phyloP scores from a whole-genome alignment of 2,888 invertebrate species.

The Eristalis arbustorum region DNA sequence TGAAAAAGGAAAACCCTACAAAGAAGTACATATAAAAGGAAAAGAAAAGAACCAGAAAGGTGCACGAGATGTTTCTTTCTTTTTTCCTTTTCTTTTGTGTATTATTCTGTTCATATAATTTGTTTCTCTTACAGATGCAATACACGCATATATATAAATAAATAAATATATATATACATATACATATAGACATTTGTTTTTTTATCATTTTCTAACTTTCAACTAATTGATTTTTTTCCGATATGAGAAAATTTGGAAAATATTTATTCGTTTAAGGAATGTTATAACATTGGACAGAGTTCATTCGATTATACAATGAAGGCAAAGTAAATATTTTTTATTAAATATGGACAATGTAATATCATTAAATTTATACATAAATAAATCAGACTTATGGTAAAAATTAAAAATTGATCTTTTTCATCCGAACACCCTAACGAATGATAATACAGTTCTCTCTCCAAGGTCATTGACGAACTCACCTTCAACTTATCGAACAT shows the following conservation, averaged over 20 bases:
- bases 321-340: slow-evolving; percentile 67
- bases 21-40: slow-evolving; percentile 17
- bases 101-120: slow-evolving; percentile 50
- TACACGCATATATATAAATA: slow-evolving; percentile 5
- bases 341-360: slow-evolving; percentile 69
- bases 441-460: too few species aligned
- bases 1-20: slow-evolving; percentile 7
- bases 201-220: background rate
- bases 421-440: too few species aligned
- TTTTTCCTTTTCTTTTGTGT: slow-evolving; percentile 48
- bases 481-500: too few species aligned
- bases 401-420: slow-evolving; percentile 15
- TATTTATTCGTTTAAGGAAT: slow-evolving; percentile 57
- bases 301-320: slow-evolving; percentile 63
- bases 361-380: slow-evolving; percentile 71
- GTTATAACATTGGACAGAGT: slow-evolving; percentile 63
- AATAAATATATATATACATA: slow-evolving; percentile 24
- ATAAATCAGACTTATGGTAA: slow-evolving; percentile 68
- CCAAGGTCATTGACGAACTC: too few species aligned
- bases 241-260: slow-evolving; percentile 48
- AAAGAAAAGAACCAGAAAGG: background rate
- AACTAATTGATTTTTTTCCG: slow-evolving; percentile 22
- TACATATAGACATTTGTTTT: background rate
- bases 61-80: slow-evolving; percentile 31
- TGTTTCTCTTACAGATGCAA: slow-evolving; percentile 29